Base-by-base conservation (phyloP, 2,113 vertebrate species). In the Thamnaconus septentrionalis region DNA sequence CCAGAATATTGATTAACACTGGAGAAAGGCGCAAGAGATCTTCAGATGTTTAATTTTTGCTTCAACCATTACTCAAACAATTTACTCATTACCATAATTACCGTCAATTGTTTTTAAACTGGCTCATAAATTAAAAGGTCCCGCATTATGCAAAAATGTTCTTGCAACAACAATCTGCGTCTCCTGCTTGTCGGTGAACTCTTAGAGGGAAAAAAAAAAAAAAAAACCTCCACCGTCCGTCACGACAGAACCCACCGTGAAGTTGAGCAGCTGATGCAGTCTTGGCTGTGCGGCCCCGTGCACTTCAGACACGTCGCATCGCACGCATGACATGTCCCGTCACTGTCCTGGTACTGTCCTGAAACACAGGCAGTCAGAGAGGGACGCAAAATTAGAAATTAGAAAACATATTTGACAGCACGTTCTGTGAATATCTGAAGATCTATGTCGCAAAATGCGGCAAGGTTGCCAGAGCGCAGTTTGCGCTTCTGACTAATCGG, bases 241-340 rank as follows among this genome's bases (percentile, higher is more conserved):
- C 48, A 4, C 48, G 48, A 4, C 10, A 5, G 48, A 75, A 70
- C 89, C 91, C 81, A 97, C 97, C 90, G 91, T 79, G 91, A 87
- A 18, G 41, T 3, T 0, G 52, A 66, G 59, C 95, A 98, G 84
- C 80, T 87, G 71, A 93, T 92, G 84, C 96, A 98, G 52, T 93
- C 88, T 50, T 91, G 65, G 0, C 3, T 62, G 31, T 76, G 71
- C 4, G 94, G 94, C 44, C 95, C 96, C 64, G 71, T 80, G 80
- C 96, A 98, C 71, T 84, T 93, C 80, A 88, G 75, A 86, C 96
- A 98, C 0, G 92, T 93, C 57, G 70, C 66, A 4, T 95, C 91
- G 78, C 97, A 98, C 31, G 66, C 46, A 5, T 77, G 90, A 76
- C 96, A 98, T 52, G 52, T 76, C 56, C 92, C 88, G 3, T 59